These are phyloP conservation scores for Heliocidaris erythrogramma DNA, from an alignment of 35 echinoderm and acorn worm genomes.

Conservation along the genomic window DNA sequence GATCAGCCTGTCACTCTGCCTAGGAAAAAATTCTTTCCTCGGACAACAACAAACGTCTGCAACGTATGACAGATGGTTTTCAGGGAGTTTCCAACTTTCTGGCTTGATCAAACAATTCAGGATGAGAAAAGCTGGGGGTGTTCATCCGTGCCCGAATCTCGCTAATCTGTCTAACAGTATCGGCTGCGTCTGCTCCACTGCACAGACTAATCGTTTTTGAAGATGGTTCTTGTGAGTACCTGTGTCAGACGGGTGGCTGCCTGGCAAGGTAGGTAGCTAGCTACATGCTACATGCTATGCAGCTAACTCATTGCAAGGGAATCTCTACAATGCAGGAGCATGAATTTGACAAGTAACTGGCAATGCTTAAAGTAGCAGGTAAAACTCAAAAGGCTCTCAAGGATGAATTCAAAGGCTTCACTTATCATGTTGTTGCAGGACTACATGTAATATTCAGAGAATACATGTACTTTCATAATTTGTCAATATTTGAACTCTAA, in stretches of 20 bases:
- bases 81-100: background rate
- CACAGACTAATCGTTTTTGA: background rate
- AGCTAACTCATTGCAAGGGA: background rate
- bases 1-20: background rate
- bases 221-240: background rate
- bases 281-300: background rate
- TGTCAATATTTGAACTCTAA: too few relatives aligned
- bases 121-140: background rate
- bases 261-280: background rate
- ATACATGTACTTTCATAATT: too few relatives aligned
- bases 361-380: too few relatives aligned
- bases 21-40: background rate
- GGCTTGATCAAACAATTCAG: background rate
- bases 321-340: background rate
- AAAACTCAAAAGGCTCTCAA: too few relatives aligned
- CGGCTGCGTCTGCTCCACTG: background rate
- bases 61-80: background rate
- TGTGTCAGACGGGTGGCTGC: background rate
- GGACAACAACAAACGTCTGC: conserved; percentile 12
- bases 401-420: too few relatives aligned
- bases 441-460: too few relatives aligned
- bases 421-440: background rate
- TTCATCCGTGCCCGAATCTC: background rate
- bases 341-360: too few relatives aligned
- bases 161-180: background rate